A percentile compares a stretch with the other conserved stretches of the same genome.
phyloP scores from a whole-genome alignment of 2,113 vertebrate species.

The Pardalotus punctatus region DNA sequence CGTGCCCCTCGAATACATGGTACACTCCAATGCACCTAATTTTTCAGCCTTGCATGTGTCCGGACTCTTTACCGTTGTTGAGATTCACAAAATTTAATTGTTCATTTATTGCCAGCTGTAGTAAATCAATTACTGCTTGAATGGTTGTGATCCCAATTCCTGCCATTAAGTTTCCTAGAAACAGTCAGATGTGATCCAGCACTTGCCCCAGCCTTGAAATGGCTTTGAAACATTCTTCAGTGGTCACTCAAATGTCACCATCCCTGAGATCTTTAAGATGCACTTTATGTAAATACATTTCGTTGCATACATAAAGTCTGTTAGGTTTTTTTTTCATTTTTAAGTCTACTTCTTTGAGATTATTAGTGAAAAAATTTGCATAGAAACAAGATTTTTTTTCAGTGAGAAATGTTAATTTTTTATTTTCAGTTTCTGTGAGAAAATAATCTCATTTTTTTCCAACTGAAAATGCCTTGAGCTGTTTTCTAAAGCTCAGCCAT shows the following conservation, averaged over 20 bases:
- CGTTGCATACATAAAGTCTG: background rate
- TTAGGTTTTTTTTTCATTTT: background rate
- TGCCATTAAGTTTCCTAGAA: background rate
- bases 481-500: background rate
- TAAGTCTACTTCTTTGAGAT: background rate
- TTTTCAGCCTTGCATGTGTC: background rate
- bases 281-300: background rate
- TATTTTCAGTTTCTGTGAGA: background rate
- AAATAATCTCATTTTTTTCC: background rate
- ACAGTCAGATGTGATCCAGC: background rate
- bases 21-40: fast-evolving
- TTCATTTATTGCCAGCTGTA: background rate
- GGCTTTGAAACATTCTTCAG: background rate
- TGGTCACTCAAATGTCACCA: background rate
- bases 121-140: background rate
- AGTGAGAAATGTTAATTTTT: background rate
- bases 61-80: background rate
- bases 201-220: background rate
- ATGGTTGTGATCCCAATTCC: background rate
- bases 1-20: fast-evolving
- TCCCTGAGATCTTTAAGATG: background rate
- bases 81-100: background rate
- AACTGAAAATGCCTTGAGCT: background rate
- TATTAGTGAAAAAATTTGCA: background rate
- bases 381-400: background rate